These are phyloP conservation scores for Andrena haemorrhoa DNA, from an alignment of 2,888 invertebrate species.

Conservation along the genomic window DNA sequence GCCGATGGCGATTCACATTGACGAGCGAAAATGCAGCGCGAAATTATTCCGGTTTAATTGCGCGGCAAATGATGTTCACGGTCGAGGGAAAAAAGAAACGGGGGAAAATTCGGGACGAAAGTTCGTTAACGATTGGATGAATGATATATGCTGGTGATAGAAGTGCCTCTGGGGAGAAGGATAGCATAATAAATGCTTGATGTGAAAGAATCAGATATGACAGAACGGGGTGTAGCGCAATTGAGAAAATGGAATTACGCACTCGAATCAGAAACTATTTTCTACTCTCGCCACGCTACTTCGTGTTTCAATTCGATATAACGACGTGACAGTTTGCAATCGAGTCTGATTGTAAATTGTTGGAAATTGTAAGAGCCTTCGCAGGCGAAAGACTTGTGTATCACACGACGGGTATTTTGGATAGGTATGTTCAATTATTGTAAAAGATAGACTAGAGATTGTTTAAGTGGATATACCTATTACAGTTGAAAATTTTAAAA, in stretches of 20 bases:
- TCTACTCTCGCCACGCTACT: background rate
- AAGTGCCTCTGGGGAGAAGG: constrained; percentile 18
- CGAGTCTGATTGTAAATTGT: background rate
- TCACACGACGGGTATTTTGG: no score
- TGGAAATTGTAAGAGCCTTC: no score
- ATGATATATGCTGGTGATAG: constrained; percentile 53
- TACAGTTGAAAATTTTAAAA: no score
- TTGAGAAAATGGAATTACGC: background rate
- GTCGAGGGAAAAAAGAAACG: background rate
- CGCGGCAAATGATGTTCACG: constrained; percentile 5
- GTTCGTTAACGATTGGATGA: constrained; percentile 59
- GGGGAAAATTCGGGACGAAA: constrained; percentile 21
- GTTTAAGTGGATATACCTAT: no score
- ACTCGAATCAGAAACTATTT: background rate
- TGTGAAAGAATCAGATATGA: background rate
- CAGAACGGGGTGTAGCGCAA: background rate
- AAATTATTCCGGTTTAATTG: constrained; percentile 47
- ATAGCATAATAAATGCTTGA: constrained; percentile 24
- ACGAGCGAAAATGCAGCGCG: constrained; percentile 36
- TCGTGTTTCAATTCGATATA: background rate
- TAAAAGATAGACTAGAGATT: no score
- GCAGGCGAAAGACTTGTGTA: no score
- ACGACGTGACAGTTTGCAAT: background rate
- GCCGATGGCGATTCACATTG: constrained; percentile 26
- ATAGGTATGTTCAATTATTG: no score